Conservation (phyloP, 1,140 invertebrate genomes). For the Agrypnia vestita region DNA sequence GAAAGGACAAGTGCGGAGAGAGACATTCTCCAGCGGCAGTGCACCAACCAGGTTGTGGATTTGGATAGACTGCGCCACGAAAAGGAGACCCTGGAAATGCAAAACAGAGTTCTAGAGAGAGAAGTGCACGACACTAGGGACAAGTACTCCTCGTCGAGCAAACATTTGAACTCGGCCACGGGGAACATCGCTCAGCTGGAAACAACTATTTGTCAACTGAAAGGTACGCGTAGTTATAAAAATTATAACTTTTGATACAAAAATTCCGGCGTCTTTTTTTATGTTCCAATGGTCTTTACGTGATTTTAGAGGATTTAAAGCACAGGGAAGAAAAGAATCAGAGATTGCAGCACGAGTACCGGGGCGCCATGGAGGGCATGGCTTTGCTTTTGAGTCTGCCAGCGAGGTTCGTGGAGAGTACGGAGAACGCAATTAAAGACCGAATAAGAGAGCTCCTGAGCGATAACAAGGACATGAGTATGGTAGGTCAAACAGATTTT, state of each 20-base stretch:
- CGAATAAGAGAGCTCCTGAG: slow-evolving; percentile 81
- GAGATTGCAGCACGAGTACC: slow-evolving; percentile 77
- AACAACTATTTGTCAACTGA: slow-evolving; percentile 77
- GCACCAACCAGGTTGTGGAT: slow-evolving; percentile 77
- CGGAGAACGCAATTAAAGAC: slow-evolving; percentile 84
- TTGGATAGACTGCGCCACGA: slow-evolving; percentile 80
- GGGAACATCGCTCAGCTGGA: slow-evolving; percentile 81
- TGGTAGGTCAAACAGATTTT: slow-evolving; percentile 70
- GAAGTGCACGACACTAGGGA: slow-evolving; percentile 79
- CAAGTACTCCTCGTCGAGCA: slow-evolving; percentile 76
- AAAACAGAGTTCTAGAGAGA: slow-evolving; percentile 77
- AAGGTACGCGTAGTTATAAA: slow-evolving; percentile 72
- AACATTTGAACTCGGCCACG: slow-evolving; percentile 78
- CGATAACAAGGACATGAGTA: slow-evolving; percentile 83
- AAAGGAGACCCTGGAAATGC: slow-evolving; percentile 79
- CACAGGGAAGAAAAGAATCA: slow-evolving; percentile 80
- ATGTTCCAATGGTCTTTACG: slow-evolving; percentile 7
- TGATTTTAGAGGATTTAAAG: slow-evolving; percentile 78
- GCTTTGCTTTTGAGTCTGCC: slow-evolving; percentile 80
- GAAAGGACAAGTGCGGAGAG: slow-evolving; percentile 78
- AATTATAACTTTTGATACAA: background rate
- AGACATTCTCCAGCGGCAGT: slow-evolving; percentile 80
- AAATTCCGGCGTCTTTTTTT: background rate
- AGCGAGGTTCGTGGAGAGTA: slow-evolving; percentile 81
- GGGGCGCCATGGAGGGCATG: slow-evolving; percentile 78